These are phyloP conservation scores for Macrotis lagotis DNA, from an alignment of 2,113 vertebrate species.

Conservation along the genomic window DNA sequence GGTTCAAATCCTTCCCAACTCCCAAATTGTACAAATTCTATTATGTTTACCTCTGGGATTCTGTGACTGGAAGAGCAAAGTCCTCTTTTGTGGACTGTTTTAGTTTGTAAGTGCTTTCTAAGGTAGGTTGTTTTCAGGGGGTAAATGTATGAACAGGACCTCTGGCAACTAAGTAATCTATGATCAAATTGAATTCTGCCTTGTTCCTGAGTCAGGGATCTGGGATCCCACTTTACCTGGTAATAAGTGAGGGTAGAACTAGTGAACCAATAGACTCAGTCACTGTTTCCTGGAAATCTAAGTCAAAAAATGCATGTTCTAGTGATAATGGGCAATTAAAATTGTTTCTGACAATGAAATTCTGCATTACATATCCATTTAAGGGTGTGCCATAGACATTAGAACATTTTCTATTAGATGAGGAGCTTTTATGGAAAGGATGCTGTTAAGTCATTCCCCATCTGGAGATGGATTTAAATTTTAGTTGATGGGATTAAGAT, in stretches of 20 bases:
- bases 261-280: neutral
- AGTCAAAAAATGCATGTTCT: neutral
- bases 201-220: neutral
- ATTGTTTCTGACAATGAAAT: constrained; percentile 1
- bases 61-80: neutral
- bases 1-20: neutral
- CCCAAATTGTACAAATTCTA: neutral
- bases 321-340: constrained; percentile 1
- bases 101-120: neutral
- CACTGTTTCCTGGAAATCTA: constrained; percentile 26
- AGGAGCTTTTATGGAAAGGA: constrained; percentile 44
- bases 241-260: neutral
- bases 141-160: neutral
- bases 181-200: neutral
- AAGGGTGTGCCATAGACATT: constrained; percentile 47
- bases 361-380: constrained; percentile 4
- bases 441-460: constrained; percentile 43
- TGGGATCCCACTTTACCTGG: neutral
- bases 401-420: constrained; percentile 45
- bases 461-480: constrained; percentile 58
- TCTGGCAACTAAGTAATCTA: neutral
- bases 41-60: neutral
- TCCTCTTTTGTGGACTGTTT: neutral
- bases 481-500: constrained; percentile 62
- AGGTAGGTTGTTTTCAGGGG: neutral